These are phyloP conservation scores for Kryptopterus vitreolus DNA, from an alignment of 2,797 vertebrate species.

Conservation along the genomic window DNA sequence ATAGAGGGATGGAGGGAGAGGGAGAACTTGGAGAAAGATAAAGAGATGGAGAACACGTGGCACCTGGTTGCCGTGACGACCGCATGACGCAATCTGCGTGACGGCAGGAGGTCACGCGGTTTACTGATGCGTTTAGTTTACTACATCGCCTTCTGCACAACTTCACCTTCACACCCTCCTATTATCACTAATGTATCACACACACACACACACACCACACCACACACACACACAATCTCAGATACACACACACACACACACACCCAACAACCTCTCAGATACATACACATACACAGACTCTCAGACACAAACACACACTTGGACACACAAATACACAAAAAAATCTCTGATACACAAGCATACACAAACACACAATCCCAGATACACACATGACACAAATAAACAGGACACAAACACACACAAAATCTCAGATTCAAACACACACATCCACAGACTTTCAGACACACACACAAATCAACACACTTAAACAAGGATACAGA, in stretches of 20 bases:
- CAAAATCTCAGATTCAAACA: no score
- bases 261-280: no score
- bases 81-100: background rate
- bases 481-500: no score
- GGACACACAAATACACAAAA: no score
- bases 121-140: background rate
- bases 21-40: background rate
- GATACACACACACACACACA: background rate
- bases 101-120: background rate
- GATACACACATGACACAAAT: no score
- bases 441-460: background rate
- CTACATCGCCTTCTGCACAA: background rate
- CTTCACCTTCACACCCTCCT: background rate
- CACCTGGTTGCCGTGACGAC: constrained; percentile 22
- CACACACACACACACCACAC: background rate
- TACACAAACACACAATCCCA: no score
- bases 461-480: background rate
- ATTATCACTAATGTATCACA: background rate
- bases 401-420: background rate
- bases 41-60: no score
- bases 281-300: no score
- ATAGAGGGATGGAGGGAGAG: background rate
- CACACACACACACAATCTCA: background rate
- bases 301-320: no score
- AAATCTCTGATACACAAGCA: no score